Conservation (phyloP, 2,888 invertebrate genomes). For the Tricholauxania praeusta region DNA sequence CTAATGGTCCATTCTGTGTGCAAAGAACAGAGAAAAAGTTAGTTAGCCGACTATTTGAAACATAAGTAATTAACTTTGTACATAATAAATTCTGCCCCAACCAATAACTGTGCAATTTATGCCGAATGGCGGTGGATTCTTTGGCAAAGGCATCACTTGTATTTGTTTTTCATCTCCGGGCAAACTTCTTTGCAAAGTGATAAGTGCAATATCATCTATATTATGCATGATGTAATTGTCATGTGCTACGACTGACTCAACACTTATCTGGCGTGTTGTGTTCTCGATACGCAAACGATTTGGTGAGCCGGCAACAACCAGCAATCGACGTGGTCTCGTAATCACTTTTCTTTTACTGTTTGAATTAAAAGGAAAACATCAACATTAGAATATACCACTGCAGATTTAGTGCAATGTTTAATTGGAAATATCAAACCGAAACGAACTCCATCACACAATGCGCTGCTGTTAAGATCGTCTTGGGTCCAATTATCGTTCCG, state of each 20-base stretch:
- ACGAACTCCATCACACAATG: slow-evolving; percentile 50
- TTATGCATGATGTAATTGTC: slow-evolving; percentile 44
- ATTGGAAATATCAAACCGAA: neutral
- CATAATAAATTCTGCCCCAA: slow-evolving; percentile 50
- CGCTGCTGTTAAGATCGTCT: slow-evolving; percentile 49
- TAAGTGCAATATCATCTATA: slow-evolving; percentile 48
- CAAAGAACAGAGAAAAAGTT: neutral
- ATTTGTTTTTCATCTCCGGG: slow-evolving; percentile 33
- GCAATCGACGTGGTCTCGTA: slow-evolving; percentile 31
- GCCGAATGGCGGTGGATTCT: slow-evolving; percentile 30
- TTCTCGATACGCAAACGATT: slow-evolving; percentile 40
- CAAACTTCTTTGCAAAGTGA: slow-evolving; percentile 43
- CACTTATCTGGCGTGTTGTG: slow-evolving; percentile 42
- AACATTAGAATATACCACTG: neutral
- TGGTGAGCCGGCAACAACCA: slow-evolving; percentile 44
- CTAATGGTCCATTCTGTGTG: slow-evolving; percentile 47
- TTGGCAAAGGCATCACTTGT: slow-evolving; percentile 39
- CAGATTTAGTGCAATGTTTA: neutral
- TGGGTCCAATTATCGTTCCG: slow-evolving; percentile 46
- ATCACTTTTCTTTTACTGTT: slow-evolving; percentile 38
- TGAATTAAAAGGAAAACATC: neutral
- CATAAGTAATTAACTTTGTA: slow-evolving; percentile 20
- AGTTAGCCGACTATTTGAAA: neutral
- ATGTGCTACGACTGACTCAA: slow-evolving; percentile 42
- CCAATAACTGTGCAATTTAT: slow-evolving; percentile 46